Evolutionary conservation across 2,888 invertebrate genomes (phyloP).

Genomic region (Melolontha melolontha): DNA sequence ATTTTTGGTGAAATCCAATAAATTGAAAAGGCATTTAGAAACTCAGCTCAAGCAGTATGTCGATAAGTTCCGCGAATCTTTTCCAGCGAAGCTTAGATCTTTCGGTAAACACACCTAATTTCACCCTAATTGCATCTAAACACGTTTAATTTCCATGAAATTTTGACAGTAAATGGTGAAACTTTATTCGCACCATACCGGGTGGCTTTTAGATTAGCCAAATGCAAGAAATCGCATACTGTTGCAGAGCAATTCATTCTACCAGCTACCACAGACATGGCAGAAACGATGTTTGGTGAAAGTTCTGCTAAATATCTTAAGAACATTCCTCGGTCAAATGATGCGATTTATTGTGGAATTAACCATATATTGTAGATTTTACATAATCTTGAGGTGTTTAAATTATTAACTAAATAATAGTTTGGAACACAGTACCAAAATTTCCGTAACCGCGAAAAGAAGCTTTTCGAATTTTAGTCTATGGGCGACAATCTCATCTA

Average conservation of each 20-base stretch:
- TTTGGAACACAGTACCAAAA: too few relatives aligned
- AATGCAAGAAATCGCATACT: too few relatives aligned
- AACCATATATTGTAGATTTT: conserved; percentile 45
- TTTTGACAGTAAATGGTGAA: conserved; percentile 25
- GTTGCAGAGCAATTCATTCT: too few relatives aligned
- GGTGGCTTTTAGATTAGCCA: conserved; percentile 23
- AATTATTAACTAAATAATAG: too few relatives aligned
- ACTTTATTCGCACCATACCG: conserved; percentile 23
- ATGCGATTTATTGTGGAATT: conserved; percentile 47
- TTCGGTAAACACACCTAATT: conserved; percentile 36
- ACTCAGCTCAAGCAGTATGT: conserved; percentile 31
- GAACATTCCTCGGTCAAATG: conserved; percentile 48
- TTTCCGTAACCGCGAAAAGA: too few relatives aligned
- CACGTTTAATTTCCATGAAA: conserved; percentile 35
- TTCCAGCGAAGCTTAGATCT: conserved; percentile 25
- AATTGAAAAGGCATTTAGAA: too few relatives aligned
- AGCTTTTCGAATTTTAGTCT: too few relatives aligned
- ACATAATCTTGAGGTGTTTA: too few relatives aligned
- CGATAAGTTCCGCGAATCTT: conserved; percentile 35
- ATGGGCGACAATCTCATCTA: too few relatives aligned
- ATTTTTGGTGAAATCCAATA: too few relatives aligned
- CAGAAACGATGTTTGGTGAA: conserved; percentile 47
- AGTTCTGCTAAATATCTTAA: conserved; percentile 45
- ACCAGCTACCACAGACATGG: conserved; percentile 48
- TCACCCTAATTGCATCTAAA: too few relatives aligned